Percentiles rank a stretch among this genome's conserved stretches.
Conservation (phyloP, 1,140 invertebrate species). For the Anthonomus grandis region DNA sequence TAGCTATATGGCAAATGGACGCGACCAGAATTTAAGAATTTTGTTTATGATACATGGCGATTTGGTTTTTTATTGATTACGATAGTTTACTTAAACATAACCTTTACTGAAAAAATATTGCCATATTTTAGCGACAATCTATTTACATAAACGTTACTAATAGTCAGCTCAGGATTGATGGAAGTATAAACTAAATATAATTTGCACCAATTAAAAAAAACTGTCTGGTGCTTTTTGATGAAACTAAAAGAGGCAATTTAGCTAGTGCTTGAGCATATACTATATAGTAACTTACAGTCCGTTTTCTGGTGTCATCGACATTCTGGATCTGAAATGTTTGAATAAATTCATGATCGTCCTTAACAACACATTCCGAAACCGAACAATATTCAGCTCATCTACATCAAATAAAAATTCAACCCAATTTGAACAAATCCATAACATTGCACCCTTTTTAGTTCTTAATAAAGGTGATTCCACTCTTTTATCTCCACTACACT, state of each 20-base stretch:
- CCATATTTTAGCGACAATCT: no score
- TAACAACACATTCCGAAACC: slow-evolving; percentile 33
- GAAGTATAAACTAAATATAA: no score
- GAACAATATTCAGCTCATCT: slow-evolving; percentile 35
- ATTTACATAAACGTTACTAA: no score
- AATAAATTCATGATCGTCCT: slow-evolving; percentile 24
- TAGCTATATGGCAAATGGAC: slow-evolving; percentile 42
- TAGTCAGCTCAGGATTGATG: no score
- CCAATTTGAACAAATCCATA: slow-evolving; percentile 38
- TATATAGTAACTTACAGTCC: slow-evolving; percentile 37
- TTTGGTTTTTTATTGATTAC: not conserved
- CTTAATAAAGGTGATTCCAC: slow-evolving; percentile 20
- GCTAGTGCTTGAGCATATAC: slow-evolving; percentile 36
- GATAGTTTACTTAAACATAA: no score
- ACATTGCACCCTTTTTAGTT: slow-evolving; percentile 32
- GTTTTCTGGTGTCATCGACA: slow-evolving; percentile 38
- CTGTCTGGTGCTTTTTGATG: not conserved
- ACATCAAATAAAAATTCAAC: slow-evolving; percentile 35
- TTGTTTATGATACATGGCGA: no score
- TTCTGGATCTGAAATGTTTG: slow-evolving; percentile 41
- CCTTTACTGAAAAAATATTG: not conserved
- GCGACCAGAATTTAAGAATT: no score
- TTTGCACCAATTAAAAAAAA: no score
- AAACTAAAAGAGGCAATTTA: slow-evolving; percentile 8
- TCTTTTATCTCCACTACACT: slow-evolving; percentile 38